Conservation (phyloP, 2,888 invertebrate species). For the Amphipyra berbera region DNA sequence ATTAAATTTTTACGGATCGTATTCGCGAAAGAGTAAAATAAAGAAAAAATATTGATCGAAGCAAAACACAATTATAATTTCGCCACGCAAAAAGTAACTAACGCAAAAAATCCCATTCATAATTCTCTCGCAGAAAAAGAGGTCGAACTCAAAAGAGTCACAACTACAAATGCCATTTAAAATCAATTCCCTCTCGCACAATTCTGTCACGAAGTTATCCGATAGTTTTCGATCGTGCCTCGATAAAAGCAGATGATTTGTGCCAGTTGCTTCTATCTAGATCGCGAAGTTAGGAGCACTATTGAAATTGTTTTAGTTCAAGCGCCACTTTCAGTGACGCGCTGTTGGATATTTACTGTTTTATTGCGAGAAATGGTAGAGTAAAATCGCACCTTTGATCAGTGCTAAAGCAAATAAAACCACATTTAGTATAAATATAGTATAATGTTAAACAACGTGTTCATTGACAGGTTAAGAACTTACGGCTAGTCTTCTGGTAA, state of each 20-base stretch:
- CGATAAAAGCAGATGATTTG: constrained; percentile 43
- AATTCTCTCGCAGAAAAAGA: constrained; percentile 2
- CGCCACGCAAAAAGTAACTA: no score
- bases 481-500: no score
- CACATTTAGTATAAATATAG: no score
- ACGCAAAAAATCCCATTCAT: no score
- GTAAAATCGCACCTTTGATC: neutral
- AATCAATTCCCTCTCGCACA: constrained; percentile 35
- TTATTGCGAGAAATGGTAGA: neutral
- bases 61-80: no score
- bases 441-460: no score
- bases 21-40: no score
- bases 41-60: no score
- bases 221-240: constrained; percentile 43
- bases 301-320: constrained; percentile 21
- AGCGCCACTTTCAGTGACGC: neutral
- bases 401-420: neutral
- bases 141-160: neutral
- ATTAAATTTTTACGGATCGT: no score
- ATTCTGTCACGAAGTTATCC: constrained; percentile 37
- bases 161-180: constrained; percentile 28
- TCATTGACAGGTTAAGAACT: no score
- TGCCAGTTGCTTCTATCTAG: constrained; percentile 39
- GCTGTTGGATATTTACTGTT: constrained; percentile 8
- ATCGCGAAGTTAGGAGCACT: constrained; percentile 27